A percentile compares a stretch with the other conserved stretches of the same genome.
Evolutionary conservation across 2,113 vertebrate genomes (phyloP).

Genomic region (Misgurnus mizolepis): DNA sequence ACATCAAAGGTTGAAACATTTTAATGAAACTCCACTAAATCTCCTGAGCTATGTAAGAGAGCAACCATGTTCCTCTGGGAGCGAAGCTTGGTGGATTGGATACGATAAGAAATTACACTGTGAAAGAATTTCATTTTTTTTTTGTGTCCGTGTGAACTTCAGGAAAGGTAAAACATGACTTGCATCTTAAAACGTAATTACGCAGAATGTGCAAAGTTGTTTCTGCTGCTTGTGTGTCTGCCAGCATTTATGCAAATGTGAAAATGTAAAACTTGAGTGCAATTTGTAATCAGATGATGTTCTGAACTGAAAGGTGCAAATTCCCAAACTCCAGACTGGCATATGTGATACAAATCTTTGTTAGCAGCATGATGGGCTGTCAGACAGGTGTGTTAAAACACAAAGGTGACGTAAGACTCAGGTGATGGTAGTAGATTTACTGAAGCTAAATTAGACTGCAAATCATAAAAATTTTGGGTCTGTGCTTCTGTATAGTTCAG

Average conservation of each 20-base stretch:
- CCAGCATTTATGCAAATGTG: constrained; percentile 21
- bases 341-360: constrained; percentile 34
- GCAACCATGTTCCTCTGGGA: not conserved
- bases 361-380: not conserved
- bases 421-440: too few relatives aligned
- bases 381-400: not conserved
- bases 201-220: not conserved
- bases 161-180: not conserved
- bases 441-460: too few relatives aligned
- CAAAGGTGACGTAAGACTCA: not conserved
- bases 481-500: too few relatives aligned
- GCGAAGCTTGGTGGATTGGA: not conserved
- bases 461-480: too few relatives aligned
- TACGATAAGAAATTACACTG: too few relatives aligned
- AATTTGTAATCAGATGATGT: constrained; percentile 32
- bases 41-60: too few relatives aligned
- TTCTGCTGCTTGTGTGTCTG: not conserved
- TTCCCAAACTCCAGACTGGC: constrained; percentile 37
- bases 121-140: not conserved
- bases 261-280: not conserved
- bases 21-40: too few relatives aligned
- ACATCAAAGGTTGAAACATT: too few relatives aligned
- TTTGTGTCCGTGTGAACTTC: not conserved
- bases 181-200: not conserved
- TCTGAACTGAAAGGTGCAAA: constrained; percentile 19